Evolutionary conservation across 2,113 vertebrate species (phyloP), one percentile per base, ranked within the genome.

Genomic region (Silurus meridionalis): DNA sequence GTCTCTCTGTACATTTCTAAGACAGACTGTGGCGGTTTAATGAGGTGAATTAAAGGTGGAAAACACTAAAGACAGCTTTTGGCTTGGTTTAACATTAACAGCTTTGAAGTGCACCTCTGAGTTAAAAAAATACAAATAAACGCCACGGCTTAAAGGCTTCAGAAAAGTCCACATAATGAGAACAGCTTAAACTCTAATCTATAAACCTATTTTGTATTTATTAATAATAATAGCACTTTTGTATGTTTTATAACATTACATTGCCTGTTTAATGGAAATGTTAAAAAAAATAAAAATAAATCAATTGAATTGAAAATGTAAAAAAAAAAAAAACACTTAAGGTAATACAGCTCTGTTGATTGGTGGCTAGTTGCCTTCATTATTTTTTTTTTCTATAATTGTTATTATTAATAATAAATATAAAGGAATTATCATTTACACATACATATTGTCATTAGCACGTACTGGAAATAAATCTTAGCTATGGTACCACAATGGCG

Each of bases 41-140:
- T 87, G 77, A 86, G 25, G 21, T n/a, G 46, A 86, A 79, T 89
- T 66, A 83, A 82, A 75, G 87, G 66, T 37, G 17, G 67, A 79
- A 85, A 83, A 87, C 21, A 82, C 63, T 50, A 50, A 52, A 48
- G 57, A 86, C 52, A 82, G 87, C 75, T 82, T 90, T 86, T 87
- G 52, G 77, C 15, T 53, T 80, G 84, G 53, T 86, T 89, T 89
- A 85, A 72, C 87, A 91, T 89, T 63, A 72, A 60, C 55, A 46
- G 83, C 85, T 87, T 82, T 67, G 84, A 88, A 84, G 64, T 48
- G 58, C 50, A 81, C 57, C 74, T 75, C 74, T 85, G 87, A 48
- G 48, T 50, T 15, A 53, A 37, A n/a, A 52, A 19, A 67, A 55
- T n/a, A 83, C 58, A 83, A 28, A 37, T 37, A 37, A 37, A 37